Base-by-base conservation (phyloP, 2,113 vertebrate species). In the Typhlomys cinereus region DNA sequence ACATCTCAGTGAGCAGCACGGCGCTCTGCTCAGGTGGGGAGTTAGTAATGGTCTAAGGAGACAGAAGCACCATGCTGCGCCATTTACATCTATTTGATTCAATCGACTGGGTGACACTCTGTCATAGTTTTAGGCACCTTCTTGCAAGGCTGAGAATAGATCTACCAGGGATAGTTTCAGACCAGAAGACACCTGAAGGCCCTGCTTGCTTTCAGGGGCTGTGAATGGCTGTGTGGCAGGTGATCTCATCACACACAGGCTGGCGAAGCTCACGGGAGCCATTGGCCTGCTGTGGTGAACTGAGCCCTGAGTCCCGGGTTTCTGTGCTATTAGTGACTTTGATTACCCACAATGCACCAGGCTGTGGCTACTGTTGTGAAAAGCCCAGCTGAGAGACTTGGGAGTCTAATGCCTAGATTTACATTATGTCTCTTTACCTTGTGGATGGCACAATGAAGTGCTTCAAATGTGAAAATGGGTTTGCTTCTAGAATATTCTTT, bases 1-100 rank as follows among this genome's bases (percentile, higher is more conserved):
- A 95, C 93, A 96, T 95, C 96, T 96, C 59, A 73, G 82, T 94
- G 82, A 89, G 82, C 78, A 85, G 44, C 9, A 14, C 34, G 52
- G 80, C 1, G 1, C 39, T 88, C 75, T 91, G 89, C 64, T 78
- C 23, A 92, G 66, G 46, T 64, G 44, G 70, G 20, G 57, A 36
- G 87, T 91, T 95, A 94, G 84, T 91, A 91, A 82, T 89, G 41
- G 79, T 20, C 61, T 61, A 44, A 39, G 95, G 79, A 91, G 39
- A 88, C 15, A 92, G 59, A 92, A 90, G 90, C 78, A 94, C 71
- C 29, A 67, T n/a, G 41, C n/a, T 83, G 27, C 64, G 57, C 46
- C 84, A 85, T 78, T 88, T 95, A 81, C 12, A 76, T 92, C 64
- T 94, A 13, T 80, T 89, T 62, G 52, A 59, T 93, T 41, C 46